Percentiles rank a stretch among this genome's conserved stretches.
Conservation (phyloP, 64 coral and sea anemone genomes). For the Montipora sp. region DNA sequence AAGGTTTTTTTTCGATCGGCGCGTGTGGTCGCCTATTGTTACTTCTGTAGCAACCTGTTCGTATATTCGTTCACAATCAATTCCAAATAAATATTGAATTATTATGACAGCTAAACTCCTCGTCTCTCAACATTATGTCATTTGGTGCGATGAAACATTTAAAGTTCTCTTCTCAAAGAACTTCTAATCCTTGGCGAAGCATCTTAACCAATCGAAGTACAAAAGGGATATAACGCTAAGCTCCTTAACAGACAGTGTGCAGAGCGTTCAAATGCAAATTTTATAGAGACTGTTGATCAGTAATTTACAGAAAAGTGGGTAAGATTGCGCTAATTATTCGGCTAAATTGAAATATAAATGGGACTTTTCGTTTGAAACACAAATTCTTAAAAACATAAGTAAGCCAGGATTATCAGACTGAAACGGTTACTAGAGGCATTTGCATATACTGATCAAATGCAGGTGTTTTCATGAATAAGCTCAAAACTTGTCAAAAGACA, state of each 20-base stretch:
- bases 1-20: not conserved
- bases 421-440: no score
- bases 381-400: no score
- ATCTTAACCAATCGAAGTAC: not conserved
- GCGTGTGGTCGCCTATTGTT: not conserved
- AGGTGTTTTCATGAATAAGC: no score
- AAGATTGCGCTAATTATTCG: no score
- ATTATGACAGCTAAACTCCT: not conserved
- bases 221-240: not conserved
- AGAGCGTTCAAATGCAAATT: not conserved
- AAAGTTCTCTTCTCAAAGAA: not conserved
- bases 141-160: not conserved
- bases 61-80: not conserved
- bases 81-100: slow-evolving; percentile 23
- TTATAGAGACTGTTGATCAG: not conserved
- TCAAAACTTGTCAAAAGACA: no score
- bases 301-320: no score
- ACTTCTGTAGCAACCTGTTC: slow-evolving; percentile 5
- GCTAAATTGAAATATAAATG: no score
- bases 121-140: not conserved
- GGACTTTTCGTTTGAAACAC: no score
- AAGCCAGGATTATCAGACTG: no score
- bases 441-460: no score
- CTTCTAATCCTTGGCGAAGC: not conserved
- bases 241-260: not conserved